Conservation (phyloP, 2,113 vertebrate species). For the Cyprinodon brontotheroides region DNA sequence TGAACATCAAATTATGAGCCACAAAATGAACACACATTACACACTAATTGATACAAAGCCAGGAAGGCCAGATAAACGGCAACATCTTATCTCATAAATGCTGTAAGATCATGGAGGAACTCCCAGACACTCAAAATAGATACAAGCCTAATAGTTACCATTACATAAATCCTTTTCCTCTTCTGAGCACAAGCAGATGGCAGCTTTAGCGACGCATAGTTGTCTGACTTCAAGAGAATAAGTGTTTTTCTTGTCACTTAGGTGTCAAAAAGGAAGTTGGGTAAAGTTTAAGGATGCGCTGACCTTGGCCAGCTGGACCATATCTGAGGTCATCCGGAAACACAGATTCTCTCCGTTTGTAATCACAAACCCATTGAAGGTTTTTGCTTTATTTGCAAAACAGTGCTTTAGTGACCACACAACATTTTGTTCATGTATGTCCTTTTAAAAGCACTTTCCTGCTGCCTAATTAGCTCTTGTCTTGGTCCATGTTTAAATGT, state of each 20-base stretch:
- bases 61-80: conserved; percentile 42
- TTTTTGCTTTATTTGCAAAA: conserved; percentile 16
- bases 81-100: conserved; percentile 41
- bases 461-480: conserved; percentile 13
- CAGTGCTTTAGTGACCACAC: conserved; percentile 1
- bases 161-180: conserved; percentile 68
- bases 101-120: conserved; percentile 54
- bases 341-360: neutral
- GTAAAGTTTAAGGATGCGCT: conserved; percentile 51
- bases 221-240: conserved; percentile 38
- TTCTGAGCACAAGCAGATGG: conserved; percentile 72
- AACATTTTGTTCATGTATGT: conserved; percentile 2
- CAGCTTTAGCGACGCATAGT: conserved; percentile 44
- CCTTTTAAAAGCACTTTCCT: conserved; percentile 5
- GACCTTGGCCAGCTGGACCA: conserved; percentile 37
- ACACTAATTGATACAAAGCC: conserved; percentile 37
- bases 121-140: conserved; percentile 65
- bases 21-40: conserved; percentile 24
- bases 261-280: conserved; percentile 73
- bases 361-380: neutral
- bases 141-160: conserved; percentile 39
- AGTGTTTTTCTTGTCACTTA: conserved; percentile 23
- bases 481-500: neutral
- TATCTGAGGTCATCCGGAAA: conserved; percentile 43
- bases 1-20: neutral